Evolutionary conservation across 2,113 vertebrate genomes (phyloP).

Genomic region (Neodontobutis hainanensis): DNA sequence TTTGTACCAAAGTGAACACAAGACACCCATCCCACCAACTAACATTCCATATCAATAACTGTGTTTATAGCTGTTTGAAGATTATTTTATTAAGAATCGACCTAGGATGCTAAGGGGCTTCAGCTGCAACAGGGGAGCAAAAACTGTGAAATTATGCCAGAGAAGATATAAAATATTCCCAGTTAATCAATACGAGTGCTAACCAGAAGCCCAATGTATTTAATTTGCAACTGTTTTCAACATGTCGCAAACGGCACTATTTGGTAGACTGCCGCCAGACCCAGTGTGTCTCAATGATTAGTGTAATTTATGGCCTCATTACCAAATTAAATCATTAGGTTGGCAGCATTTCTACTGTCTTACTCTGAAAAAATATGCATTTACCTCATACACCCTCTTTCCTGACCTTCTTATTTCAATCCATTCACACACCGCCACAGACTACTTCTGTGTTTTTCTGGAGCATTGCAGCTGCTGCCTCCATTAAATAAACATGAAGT

Average conservation of each 20-base stretch:
- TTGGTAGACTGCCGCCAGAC: not conserved
- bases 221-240: not conserved
- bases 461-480: not conserved
- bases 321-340: not conserved
- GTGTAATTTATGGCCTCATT: not conserved
- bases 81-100: not conserved
- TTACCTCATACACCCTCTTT: slow-evolving; percentile 15
- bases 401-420: slow-evolving; percentile 41
- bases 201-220: not conserved
- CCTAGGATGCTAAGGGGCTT: not conserved
- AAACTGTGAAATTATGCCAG: not conserved
- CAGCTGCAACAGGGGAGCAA: not conserved
- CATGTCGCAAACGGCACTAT: not conserved
- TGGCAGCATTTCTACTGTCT: not conserved
- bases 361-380: slow-evolving; percentile 13
- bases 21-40: not conserved
- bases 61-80: not conserved
- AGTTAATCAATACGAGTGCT: slow-evolving; percentile 2
- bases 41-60: not conserved
- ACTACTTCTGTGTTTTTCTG: slow-evolving; percentile 5
- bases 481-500: slow-evolving; percentile 28
- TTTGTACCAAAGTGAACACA: no score
- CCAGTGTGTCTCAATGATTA: not conserved
- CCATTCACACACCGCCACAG: slow-evolving; percentile 12
- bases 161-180: not conserved